These are phyloP conservation scores for Calameuta filiformis DNA, from an alignment of 2,888 invertebrate genomes.

Conservation along the genomic window DNA sequence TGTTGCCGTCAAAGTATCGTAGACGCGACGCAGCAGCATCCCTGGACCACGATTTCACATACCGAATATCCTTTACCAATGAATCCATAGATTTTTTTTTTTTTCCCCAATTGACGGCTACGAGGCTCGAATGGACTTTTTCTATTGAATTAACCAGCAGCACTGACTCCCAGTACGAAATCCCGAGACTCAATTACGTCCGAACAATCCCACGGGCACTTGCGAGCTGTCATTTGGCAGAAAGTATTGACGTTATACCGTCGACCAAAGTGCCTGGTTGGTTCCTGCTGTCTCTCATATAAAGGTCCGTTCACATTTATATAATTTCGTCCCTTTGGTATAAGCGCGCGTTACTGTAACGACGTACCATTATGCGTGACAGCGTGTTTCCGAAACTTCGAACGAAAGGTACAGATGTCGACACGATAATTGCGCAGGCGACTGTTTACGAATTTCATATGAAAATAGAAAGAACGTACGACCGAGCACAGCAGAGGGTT, in stretches of 20 bases:
- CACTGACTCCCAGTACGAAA: not conserved
- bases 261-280: not conserved
- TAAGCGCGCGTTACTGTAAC: not conserved
- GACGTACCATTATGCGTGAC: not conserved
- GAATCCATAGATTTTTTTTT: not conserved
- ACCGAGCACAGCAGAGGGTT: not conserved
- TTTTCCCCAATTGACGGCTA: not conserved
- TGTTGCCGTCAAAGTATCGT: not conserved
- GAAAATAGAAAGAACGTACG: not conserved
- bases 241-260: not conserved
- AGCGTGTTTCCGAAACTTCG: not conserved
- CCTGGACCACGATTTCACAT: not conserved
- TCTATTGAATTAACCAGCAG: not conserved
- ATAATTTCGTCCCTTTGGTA: not conserved
- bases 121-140: not conserved
- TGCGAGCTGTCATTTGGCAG: not conserved
- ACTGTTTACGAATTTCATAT: not conserved
- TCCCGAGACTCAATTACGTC: not conserved
- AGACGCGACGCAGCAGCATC: not conserved
- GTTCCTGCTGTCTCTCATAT: not conserved
- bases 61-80: not conserved
- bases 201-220: not conserved
- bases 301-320: not conserved
- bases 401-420: not conserved
- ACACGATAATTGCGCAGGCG: not conserved